These are phyloP conservation scores for Steinernema khuongi DNA, from an alignment of 1,140 invertebrate genomes.

Conservation along the genomic window DNA sequence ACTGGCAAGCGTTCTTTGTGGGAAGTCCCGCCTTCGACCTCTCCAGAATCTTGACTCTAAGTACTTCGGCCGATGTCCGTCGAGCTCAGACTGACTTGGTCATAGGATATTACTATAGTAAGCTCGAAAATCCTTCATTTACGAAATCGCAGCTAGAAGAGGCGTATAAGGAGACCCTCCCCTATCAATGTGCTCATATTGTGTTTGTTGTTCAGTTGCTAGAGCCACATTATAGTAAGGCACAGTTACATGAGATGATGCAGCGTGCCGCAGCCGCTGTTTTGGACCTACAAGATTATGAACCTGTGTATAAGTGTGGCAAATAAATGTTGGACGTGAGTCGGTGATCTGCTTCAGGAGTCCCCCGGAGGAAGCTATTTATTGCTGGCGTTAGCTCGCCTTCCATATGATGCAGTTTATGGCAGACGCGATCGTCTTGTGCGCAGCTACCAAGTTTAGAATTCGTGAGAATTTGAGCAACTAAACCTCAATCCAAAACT, in stretches of 20 bases:
- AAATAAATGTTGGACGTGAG: too few relatives aligned
- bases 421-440: too few relatives aligned
- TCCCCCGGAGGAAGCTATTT: too few relatives aligned
- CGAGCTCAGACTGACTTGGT: neutral
- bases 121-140: neutral
- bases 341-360: too few relatives aligned
- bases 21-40: neutral
- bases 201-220: neutral
- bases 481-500: too few relatives aligned
- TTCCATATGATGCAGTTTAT: too few relatives aligned
- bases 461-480: too few relatives aligned
- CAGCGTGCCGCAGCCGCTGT: neutral
- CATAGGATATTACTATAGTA: neutral
- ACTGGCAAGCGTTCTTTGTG: conserved; percentile 3
- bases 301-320: too few relatives aligned
- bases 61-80: neutral
- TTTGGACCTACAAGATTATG: too few relatives aligned
- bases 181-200: neutral
- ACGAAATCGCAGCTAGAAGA: neutral
- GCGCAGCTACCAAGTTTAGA: too few relatives aligned
- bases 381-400: too few relatives aligned
- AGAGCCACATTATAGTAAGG: neutral
- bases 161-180: neutral
- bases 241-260: neutral
- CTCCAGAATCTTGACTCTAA: neutral